Conservation (phyloP, 2,888 invertebrate genomes). For the Quadroppia sp. region DNA sequence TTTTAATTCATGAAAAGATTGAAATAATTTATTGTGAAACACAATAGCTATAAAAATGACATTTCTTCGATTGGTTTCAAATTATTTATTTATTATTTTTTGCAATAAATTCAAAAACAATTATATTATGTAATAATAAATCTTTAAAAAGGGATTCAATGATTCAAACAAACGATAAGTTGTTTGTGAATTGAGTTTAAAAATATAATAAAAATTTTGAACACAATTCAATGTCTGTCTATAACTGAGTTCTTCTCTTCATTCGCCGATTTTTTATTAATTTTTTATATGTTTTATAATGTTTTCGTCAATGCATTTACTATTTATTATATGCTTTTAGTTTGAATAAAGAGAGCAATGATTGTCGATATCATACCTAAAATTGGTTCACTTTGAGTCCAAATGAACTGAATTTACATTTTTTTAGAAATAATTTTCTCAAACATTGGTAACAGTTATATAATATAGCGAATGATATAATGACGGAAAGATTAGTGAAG, state of each 20-base stretch:
- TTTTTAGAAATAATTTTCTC: neutral
- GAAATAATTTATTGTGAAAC: no score
- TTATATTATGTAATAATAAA: no score
- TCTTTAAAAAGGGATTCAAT: no score
- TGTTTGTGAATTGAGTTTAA: neutral
- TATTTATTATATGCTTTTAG: neutral
- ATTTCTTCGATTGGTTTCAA: no score
- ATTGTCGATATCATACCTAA: neutral
- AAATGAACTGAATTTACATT: neutral
- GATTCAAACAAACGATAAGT: no score
- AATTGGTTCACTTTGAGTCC: conserved; percentile 3
- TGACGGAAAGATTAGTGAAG: conserved; percentile 37
- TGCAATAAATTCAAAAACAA: no score
- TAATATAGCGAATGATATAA: neutral
- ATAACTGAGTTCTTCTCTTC: no score
- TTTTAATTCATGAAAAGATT: no score
- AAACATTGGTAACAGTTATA: conserved; percentile 16
- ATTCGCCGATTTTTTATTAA: neutral
- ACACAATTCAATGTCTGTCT: neutral
- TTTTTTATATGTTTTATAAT: neutral
- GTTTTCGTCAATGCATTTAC: no score
- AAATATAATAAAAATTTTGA: neutral
- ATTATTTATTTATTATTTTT: no score
- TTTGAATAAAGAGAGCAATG: neutral
- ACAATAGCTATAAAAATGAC: no score